Evolutionary conservation across 2,797 vertebrate species (phyloP).

Genomic region (Macropus fuliginosus): DNA sequence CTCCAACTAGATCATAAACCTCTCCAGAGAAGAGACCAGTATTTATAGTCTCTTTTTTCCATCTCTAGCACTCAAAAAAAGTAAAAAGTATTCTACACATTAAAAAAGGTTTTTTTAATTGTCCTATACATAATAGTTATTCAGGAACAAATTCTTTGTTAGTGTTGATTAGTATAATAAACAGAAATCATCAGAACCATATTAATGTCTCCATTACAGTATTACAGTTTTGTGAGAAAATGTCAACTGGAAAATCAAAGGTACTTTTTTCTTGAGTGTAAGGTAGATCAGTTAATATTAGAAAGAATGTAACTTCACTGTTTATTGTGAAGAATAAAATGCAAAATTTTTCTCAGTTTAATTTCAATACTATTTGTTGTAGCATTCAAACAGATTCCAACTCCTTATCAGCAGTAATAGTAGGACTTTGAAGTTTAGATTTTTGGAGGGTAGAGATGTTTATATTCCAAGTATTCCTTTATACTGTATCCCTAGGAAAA

Average conservation of each 20-base stretch:
- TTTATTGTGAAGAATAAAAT: conserved; percentile 32
- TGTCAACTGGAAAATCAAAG: neutral
- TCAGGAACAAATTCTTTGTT: neutral
- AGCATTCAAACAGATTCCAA: conserved; percentile 1
- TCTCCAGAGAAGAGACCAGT: neutral
- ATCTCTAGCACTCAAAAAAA: neutral
- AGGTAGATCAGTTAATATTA: neutral
- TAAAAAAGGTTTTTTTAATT: neutral
- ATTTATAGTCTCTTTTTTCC: neutral
- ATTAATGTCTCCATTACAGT: neutral
- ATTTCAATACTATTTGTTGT: neutral
- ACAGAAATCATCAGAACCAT: neutral
- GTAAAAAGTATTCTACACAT: neutral
- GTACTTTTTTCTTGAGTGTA: neutral
- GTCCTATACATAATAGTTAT: neutral
- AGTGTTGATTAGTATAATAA: neutral
- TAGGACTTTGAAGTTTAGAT: neutral
- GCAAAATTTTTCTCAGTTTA: neutral
- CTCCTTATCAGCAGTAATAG: neutral
- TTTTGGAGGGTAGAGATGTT: neutral
- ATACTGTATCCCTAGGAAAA: neutral
- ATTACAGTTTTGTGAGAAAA: neutral
- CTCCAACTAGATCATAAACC: neutral
- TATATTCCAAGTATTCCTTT: neutral
- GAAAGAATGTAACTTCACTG: neutral